Percentiles rank a stretch among this genome's conserved stretches.
phyloP scores from a whole-genome alignment of 2,888 invertebrate species.

The Drosophila parthenogenetica region DNA sequence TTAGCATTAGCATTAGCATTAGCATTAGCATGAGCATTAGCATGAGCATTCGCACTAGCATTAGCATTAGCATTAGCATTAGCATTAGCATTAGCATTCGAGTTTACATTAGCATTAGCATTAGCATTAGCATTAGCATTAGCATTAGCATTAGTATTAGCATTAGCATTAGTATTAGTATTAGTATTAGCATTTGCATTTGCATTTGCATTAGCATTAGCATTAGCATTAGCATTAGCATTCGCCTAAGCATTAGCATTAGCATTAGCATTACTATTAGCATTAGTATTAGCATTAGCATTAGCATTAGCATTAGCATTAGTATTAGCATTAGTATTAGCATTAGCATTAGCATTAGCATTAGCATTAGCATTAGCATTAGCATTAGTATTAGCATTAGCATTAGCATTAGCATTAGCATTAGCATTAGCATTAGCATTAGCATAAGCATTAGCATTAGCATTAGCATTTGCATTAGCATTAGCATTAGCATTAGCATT shows the following conservation, averaged over 20 bases:
- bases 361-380: not conserved
- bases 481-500: slow-evolving; percentile 2
- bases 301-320: not conserved
- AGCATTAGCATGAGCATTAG: not conserved
- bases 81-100: not conserved
- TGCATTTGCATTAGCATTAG: no score
- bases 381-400: not conserved
- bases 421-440: not conserved
- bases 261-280: not conserved
- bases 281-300: not conserved
- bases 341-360: not conserved
- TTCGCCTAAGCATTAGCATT: not conserved
- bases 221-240: not conserved
- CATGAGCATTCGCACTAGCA: no score
- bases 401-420: not conserved
- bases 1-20: not conserved
- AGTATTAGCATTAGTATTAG: not conserved
- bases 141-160: not conserved
- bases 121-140: not conserved
- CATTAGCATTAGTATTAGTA: not conserved
- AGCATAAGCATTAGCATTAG: not conserved
- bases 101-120: not conserved
- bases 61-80: not conserved
- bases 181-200: not conserved
- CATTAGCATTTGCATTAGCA: not conserved